Percentiles rank a stretch among this genome's conserved stretches.
Evolutionary conservation across 2,888 invertebrate species (phyloP).

Genomic region (Scaptomyza tumidula): DNA sequence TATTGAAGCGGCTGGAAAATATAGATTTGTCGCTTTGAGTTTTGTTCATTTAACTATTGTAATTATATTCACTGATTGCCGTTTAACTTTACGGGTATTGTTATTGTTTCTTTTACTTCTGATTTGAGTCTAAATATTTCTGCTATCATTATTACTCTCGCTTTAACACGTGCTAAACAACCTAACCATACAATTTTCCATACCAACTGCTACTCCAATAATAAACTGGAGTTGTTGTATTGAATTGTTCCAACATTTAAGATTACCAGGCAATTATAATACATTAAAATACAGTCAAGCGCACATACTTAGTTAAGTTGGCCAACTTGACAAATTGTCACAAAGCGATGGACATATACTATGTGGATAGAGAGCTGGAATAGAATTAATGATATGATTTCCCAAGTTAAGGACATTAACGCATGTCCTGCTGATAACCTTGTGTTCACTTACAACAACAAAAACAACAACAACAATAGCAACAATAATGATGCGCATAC

Average conservation of each 20-base stretch:
- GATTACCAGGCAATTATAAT: slow-evolving; percentile 61
- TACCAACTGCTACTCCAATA: not conserved
- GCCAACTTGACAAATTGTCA: slow-evolving; percentile 55
- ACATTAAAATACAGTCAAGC: slow-evolving; percentile 41
- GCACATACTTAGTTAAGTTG: slow-evolving; percentile 25
- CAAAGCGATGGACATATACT: slow-evolving; percentile 10
- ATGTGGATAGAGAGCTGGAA: slow-evolving; percentile 25
- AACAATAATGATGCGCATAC: slow-evolving; percentile 32
- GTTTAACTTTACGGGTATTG: not conserved
- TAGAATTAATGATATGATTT: slow-evolving; percentile 77
- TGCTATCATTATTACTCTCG: not conserved
- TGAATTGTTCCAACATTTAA: slow-evolving; percentile 4
- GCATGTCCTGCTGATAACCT: slow-evolving; percentile 36
- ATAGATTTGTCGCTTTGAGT: too few species aligned
- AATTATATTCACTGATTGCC: too few species aligned
- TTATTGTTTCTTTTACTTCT: not conserved
- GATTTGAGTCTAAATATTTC: not conserved
- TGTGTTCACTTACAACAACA: slow-evolving; percentile 21
- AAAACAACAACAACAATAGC: slow-evolving; percentile 22
- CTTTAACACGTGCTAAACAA: too few species aligned
- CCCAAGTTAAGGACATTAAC: slow-evolving; percentile 71
- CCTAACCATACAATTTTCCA: not conserved
- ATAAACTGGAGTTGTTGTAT: not conserved
- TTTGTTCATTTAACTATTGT: too few species aligned
- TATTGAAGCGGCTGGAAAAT: not conserved